These are phyloP conservation scores for Antitype chi DNA, from an alignment of 2,888 invertebrate species.

Conservation along the genomic window DNA sequence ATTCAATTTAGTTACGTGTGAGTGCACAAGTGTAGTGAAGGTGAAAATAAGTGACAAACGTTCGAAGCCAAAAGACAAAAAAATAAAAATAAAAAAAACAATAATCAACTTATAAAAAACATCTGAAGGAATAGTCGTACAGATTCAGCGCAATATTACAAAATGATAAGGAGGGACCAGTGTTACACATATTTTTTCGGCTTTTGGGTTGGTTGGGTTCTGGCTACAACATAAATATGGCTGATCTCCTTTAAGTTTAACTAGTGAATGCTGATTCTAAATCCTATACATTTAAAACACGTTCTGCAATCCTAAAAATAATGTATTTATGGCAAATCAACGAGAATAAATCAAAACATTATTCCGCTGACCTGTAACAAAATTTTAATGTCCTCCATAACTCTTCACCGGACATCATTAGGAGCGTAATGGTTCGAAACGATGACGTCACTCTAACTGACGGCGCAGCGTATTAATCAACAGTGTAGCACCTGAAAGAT, in stretches of 20 bases:
- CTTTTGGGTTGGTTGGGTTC: too few relatives aligned
- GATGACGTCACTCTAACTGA: constrained; percentile 77
- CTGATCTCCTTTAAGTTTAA: neutral
- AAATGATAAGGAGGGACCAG: too few relatives aligned
- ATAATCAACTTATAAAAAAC: too few relatives aligned
- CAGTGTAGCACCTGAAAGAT: constrained; percentile 83
- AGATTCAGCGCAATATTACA: too few relatives aligned
- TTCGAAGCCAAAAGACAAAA: too few relatives aligned
- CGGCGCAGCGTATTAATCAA: constrained; percentile 80
- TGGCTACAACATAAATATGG: too few relatives aligned
- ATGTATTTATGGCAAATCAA: neutral
- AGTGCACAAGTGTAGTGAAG: too few relatives aligned
- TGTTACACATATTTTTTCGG: too few relatives aligned
- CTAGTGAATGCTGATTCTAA: neutral
- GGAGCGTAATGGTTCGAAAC: constrained; percentile 56
- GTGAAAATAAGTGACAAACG: too few relatives aligned
- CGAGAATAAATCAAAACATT: constrained; percentile 1
- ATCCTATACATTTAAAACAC: neutral
- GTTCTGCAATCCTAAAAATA: neutral
- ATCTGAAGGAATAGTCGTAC: too few relatives aligned
- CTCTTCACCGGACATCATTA: constrained; percentile 54
- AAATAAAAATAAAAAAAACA: too few relatives aligned
- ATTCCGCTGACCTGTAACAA: constrained; percentile 3
- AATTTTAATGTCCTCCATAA: constrained; percentile 40
- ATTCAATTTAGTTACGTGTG: too few relatives aligned